Percentiles rank a stretch among this genome's conserved stretches.
phyloP scores from a whole-genome alignment of 2,888 invertebrate genomes.

The Julus scanicus region DNA sequence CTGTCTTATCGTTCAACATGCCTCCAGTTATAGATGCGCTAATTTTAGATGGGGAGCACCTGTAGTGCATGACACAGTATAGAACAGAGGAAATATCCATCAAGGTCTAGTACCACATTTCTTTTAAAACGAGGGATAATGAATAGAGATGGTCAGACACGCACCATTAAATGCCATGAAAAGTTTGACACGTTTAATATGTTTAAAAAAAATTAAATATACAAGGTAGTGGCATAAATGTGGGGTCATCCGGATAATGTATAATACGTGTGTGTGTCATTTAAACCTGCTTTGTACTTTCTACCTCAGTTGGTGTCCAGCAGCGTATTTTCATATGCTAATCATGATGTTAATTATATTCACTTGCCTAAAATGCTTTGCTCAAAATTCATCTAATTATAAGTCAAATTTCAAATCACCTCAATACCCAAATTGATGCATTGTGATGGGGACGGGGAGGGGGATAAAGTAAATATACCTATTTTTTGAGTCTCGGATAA shows the following conservation, averaged over 20 bases:
- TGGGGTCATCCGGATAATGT: background rate
- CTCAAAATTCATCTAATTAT: background rate
- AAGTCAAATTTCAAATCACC: background rate
- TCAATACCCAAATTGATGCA: too few relatives aligned
- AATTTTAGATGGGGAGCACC: constrained; percentile 18
- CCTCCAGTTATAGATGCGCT: constrained; percentile 11
- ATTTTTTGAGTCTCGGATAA: too few relatives aligned
- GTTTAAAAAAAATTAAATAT: background rate
- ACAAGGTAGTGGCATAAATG: too few relatives aligned
- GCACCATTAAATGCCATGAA: background rate
- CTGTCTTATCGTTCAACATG: constrained; percentile 26
- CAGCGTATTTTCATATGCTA: too few relatives aligned
- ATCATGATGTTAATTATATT: too few relatives aligned
- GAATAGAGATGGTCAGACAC: background rate
- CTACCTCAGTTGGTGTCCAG: too few relatives aligned
- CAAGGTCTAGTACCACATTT: background rate
- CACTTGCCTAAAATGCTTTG: background rate
- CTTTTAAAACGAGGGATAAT: background rate
- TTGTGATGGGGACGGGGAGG: too few relatives aligned
- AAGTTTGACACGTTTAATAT: background rate
- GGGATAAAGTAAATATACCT: too few relatives aligned
- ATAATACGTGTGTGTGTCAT: background rate
- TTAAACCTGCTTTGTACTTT: too few relatives aligned
- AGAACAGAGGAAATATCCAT: background rate
- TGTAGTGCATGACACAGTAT: constrained; percentile 7